phyloP scores from a whole-genome alignment of 2,888 invertebrate genomes.

The Oscheius sp. region DNA sequence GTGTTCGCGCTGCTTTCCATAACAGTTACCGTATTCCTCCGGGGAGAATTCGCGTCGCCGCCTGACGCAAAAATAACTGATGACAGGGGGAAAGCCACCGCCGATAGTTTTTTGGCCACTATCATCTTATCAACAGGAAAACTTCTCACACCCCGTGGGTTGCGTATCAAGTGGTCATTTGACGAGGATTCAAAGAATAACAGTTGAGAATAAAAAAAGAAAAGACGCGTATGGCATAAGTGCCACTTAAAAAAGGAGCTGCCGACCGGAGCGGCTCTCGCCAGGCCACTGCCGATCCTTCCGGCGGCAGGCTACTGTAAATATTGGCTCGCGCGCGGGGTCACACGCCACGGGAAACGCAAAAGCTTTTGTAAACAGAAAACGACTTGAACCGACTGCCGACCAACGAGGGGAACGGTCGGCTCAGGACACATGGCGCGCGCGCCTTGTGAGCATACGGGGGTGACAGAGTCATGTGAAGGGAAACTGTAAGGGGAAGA shows the following conservation, averaged over 20 bases:
- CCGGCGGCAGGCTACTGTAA: conserved; percentile 39
- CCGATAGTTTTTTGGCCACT: background rate
- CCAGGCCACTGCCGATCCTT: conserved; percentile 26
- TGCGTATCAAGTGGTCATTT: background rate
- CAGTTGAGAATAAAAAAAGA: background rate
- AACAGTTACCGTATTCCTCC: conserved; percentile 33
- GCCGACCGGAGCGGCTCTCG: conserved; percentile 18
- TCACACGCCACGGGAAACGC: conserved; percentile 38
- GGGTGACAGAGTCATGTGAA: no score
- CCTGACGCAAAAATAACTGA: conserved; percentile 21
- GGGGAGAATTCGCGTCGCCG: conserved; percentile 1
- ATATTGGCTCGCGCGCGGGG: conserved; percentile 38
- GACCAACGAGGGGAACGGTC: conserved; percentile 17
- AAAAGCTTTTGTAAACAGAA: conserved; percentile 35
- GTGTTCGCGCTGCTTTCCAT: conserved; percentile 37
- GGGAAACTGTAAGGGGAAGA: background rate
- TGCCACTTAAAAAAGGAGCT: conserved; percentile 13
- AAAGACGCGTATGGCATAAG: background rate
- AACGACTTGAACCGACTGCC: conserved; percentile 36
- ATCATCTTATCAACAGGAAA: no score
- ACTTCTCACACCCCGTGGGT: no score
- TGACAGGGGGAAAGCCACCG: background rate
- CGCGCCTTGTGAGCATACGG: background rate
- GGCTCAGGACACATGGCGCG: conserved; percentile 17
- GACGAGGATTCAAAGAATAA: background rate